Base-by-base conservation (phyloP, 2,888 invertebrate genomes). In the Stratiomys singularior region DNA sequence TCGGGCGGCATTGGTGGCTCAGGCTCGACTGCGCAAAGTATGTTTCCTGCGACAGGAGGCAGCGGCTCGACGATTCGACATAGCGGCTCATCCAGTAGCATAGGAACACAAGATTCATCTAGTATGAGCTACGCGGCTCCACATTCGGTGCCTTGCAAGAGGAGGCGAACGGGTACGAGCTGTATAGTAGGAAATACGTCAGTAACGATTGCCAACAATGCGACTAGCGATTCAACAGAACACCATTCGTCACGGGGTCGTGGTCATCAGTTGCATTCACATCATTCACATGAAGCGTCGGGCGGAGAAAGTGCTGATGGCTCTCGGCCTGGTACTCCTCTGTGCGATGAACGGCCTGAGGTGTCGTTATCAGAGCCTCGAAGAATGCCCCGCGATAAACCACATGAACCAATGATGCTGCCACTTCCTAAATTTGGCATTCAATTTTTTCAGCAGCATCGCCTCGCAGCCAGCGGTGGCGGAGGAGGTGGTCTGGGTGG, bases 341-440 rank as follows among this genome's bases (percentile, higher is more conserved):
- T 95, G 77, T 93, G 94, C 83, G 95, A 95, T 86, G 95, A 95
- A 85, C 88, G 92, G 69, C 94, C 94, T 1, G 94, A 95, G 84
- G 89, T 92, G 80, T 79, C 90, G 79, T 94, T 94, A 11, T 90
- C 90, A 79, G 94, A 95, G 85, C 95, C 95, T 23, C 90, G 95
- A 78, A 90, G 94, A 67, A 89, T 91, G 83, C 91, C 91, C 3
- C 89, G 82, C 89, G 92, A 88, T 83, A 89, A 90, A 81, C 88
- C 90, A 85, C 89, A 90, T 23, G 90, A 92, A 15, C 94, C 96
- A 44, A 90, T 96, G 87, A 93, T 93, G 83, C 88, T 97, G 83
- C 96, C 97, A 25, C 88, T 97, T 82, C 97, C 97, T 56, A 93
- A 94, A 87, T 97, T 97, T 86, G 97, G 96, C 21, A 91, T 93